Conservation (phyloP, 2,113 vertebrate genomes). For the Rhinoderma darwinii region DNA sequence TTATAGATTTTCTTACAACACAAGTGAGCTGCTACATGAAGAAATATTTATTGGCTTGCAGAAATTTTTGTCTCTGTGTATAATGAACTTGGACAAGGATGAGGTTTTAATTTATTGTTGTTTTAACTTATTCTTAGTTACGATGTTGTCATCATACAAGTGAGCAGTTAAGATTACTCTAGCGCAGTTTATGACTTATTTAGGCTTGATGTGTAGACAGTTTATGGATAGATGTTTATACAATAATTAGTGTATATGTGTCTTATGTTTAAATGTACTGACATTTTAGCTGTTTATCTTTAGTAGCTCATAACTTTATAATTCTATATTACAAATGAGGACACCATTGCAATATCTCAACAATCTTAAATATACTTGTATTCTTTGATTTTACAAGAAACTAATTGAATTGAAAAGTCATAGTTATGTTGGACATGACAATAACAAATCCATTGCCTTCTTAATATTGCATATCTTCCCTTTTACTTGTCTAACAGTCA, state of each 20-base stretch:
- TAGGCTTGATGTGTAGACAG: not conserved
- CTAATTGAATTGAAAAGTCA: not conserved
- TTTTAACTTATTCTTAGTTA: constrained; percentile 11
- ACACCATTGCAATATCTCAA: not conserved
- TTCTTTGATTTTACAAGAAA: not conserved
- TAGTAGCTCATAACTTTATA: not conserved
- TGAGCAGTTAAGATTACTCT: constrained; percentile 9
- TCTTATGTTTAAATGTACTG: not conserved
- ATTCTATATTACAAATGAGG: not conserved
- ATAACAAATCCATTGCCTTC: not conserved
- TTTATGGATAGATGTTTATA: constrained; percentile 13
- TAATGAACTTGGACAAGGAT: not conserved
- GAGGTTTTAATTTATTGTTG: not conserved
- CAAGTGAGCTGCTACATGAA: not conserved
- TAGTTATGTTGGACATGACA: not conserved
- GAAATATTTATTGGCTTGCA: constrained; percentile 8
- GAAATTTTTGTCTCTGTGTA: not conserved
- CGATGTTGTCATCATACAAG: not conserved
- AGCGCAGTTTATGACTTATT: constrained; percentile 10
- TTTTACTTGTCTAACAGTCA: not conserved
- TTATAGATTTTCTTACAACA: not conserved
- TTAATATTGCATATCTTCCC: not conserved
- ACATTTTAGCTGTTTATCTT: not conserved
- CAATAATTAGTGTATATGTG: constrained; percentile 8
- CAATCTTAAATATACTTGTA: not conserved